Evolutionary conservation across 2,797 vertebrate species (phyloP).

Genomic region (Acrossocheilus fasciatus): DNA sequence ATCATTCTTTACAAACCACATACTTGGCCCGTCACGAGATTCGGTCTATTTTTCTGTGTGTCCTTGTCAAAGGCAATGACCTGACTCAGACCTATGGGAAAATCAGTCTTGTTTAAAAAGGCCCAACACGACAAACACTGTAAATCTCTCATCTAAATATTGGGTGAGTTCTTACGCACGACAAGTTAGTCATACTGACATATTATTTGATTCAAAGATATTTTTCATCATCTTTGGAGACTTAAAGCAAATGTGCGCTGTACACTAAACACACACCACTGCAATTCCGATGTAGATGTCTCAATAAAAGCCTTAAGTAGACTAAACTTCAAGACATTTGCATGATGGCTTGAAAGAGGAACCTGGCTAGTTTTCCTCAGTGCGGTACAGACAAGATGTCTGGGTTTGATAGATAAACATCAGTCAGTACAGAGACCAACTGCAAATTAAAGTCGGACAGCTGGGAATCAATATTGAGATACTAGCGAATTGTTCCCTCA

Average conservation of each 20-base stretch:
- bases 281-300: not conserved
- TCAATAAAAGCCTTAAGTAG: conserved; percentile 28
- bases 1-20: not conserved
- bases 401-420: conserved; percentile 32
- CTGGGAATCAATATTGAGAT: not conserved
- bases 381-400: not conserved
- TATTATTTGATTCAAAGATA: not conserved
- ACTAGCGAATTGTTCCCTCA: not conserved
- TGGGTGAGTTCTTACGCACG: not conserved
- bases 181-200: not conserved
- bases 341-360: conserved; percentile 14
- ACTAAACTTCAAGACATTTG: conserved; percentile 3
- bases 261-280: conserved; percentile 12
- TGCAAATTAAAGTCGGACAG: conserved; percentile 11
- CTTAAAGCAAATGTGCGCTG: not conserved
- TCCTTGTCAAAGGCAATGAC: conserved; percentile 5
- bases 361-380: not conserved
- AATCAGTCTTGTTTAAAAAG: conserved; percentile 3
- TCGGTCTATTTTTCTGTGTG: not conserved
- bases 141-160: conserved; percentile 13
- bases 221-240: conserved; percentile 9
- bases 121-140: not conserved
- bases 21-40: not conserved
- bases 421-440: not conserved
- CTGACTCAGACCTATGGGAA: not conserved